phyloP scores from a whole-genome alignment of 2,797 vertebrate species.

The Apodemus agrarius region DNA sequence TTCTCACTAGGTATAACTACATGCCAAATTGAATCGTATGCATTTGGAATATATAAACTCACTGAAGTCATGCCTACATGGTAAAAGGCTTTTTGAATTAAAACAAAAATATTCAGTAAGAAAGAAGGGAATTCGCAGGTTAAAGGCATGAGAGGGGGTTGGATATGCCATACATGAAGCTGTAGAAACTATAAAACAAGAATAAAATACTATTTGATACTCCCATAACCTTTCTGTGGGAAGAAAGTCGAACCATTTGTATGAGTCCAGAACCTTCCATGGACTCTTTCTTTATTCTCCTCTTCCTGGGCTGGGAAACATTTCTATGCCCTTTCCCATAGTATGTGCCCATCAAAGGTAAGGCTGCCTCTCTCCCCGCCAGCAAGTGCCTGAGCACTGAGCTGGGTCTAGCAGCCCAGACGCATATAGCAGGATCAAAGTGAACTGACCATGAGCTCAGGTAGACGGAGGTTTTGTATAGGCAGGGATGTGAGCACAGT shows the following conservation, averaged over 20 bases:
- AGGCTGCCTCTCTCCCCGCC: neutral
- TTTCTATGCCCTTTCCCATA: neutral
- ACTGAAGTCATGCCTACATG: neutral
- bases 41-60: slow-evolving; percentile 14
- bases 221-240: neutral
- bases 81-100: neutral
- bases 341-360: neutral
- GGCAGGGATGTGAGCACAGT: neutral
- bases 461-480: neutral
- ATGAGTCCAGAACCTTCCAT: neutral
- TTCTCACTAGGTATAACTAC: neutral
- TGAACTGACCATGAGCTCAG: rapidly evolving
- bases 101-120: neutral
- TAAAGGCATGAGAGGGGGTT: neutral
- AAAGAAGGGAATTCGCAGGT: neutral
- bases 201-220: neutral
- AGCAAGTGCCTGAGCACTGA: neutral
- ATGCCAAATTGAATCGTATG: neutral
- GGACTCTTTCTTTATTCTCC: neutral
- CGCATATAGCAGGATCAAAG: neutral
- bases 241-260: neutral
- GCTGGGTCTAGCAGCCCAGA: neutral
- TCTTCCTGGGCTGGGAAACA: neutral
- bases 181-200: neutral
- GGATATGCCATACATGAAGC: neutral